Conservation (phyloP, 2,113 vertebrate species). For the Odocoileus virginianus region DNA sequence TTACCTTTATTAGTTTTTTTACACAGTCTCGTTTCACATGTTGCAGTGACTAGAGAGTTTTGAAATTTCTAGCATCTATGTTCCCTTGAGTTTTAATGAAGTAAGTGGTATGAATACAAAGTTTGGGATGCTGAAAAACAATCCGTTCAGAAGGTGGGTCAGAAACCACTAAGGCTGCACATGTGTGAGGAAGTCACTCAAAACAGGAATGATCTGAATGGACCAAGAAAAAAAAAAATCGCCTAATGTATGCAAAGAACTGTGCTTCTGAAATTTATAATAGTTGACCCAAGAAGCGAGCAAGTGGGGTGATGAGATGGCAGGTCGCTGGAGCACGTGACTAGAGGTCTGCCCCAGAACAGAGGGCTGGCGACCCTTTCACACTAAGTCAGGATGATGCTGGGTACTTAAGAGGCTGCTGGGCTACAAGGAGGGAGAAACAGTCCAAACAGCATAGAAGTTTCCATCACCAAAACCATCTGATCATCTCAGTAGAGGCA, state of each 20-base stretch:
- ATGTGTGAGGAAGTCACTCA: background rate
- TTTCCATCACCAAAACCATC: background rate
- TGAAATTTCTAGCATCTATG: background rate
- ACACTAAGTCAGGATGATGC: background rate
- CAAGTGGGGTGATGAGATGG: too few species aligned
- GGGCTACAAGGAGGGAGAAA: background rate
- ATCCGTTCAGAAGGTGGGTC: background rate
- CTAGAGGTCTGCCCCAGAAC: background rate
- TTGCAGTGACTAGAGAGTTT: background rate
- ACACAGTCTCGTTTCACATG: background rate
- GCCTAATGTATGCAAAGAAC: background rate
- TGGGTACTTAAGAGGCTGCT: background rate
- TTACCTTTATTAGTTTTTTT: background rate
- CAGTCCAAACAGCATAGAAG: background rate
- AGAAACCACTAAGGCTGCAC: background rate
- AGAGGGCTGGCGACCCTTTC: background rate
- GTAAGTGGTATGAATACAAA: background rate
- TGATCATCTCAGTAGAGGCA: background rate
- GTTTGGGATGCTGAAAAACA: background rate
- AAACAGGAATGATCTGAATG: background rate
- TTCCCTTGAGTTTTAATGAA: background rate
- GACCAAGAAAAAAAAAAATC: background rate
- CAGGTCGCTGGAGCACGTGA: rapidly evolving
- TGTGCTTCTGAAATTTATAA: background rate
- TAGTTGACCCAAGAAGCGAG: background rate